phyloP scores from a whole-genome alignment of 2,888 invertebrate genomes.

The Chirona hameri region DNA sequence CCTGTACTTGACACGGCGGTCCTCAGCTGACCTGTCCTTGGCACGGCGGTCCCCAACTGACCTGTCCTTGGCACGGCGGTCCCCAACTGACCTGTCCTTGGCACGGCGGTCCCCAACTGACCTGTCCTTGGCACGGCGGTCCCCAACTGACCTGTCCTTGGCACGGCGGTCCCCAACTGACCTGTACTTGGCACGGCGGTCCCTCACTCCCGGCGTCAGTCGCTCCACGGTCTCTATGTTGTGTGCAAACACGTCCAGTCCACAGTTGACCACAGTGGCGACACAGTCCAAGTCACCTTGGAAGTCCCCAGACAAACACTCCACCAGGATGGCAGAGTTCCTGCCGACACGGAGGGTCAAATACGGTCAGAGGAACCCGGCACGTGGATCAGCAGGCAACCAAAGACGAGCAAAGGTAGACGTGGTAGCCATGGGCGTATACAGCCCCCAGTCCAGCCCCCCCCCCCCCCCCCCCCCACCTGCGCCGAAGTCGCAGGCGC shows the following conservation, averaged over 20 bases:
- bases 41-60: too few relatives aligned
- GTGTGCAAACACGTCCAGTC: conserved; percentile 95
- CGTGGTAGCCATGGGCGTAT: too few relatives aligned
- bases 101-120: neutral
- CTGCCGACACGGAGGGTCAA: conserved; percentile 44
- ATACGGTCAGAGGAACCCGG: neutral
- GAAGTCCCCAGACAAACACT: conserved; percentile 96
- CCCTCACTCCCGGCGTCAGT: conserved; percentile 86
- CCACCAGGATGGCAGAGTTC: conserved; percentile 82
- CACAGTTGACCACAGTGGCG: conserved; percentile 68
- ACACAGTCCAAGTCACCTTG: conserved; percentile 73
- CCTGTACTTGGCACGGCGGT: conserved; percentile 83
- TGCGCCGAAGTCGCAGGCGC: too few relatives aligned
- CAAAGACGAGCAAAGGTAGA: too few relatives aligned
- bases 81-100: neutral
- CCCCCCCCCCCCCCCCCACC: too few relatives aligned
- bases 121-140: too few relatives aligned
- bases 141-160: neutral
- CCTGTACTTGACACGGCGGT: conserved; percentile 83
- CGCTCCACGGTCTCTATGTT: conserved; percentile 96
- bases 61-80: too few relatives aligned
- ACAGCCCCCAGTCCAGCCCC: too few relatives aligned
- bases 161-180: conserved; percentile 41
- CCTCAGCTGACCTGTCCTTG: conserved; percentile 61
- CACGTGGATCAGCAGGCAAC: too few relatives aligned